These are phyloP conservation scores for Platygyra sinensis DNA, from an alignment of 64 coral and sea anemone genomes.

Conservation along the genomic window DNA sequence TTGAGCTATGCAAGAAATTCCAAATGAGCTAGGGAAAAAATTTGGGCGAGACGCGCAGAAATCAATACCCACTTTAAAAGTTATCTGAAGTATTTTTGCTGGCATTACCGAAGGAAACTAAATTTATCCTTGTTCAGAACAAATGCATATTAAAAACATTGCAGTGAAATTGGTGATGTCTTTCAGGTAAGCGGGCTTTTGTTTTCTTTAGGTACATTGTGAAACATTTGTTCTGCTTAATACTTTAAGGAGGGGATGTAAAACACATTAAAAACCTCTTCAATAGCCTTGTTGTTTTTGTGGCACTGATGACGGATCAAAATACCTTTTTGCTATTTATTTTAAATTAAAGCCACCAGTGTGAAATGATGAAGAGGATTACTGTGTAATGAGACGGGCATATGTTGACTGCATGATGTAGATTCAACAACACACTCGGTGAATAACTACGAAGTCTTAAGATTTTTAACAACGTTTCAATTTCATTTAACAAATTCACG, in stretches of 20 bases:
- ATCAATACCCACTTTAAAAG: conserved; percentile 1
- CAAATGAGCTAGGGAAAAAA: neutral
- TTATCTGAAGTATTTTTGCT: neutral
- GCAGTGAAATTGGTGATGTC: neutral
- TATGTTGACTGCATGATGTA: neutral
- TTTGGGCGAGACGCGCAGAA: conserved; percentile 16
- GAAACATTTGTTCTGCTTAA: neutral
- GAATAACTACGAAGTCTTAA: too few species aligned
- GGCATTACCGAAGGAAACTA: neutral
- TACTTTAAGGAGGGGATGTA: neutral
- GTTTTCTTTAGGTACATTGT: neutral
- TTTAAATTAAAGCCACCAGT: conserved; percentile 2
- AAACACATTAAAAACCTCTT: conserved; percentile 14
- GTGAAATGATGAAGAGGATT: neutral
- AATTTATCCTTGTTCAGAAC: neutral
- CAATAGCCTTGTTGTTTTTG: neutral
- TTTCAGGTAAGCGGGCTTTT: neutral
- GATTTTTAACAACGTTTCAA: neutral
- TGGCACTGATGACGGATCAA: neutral
- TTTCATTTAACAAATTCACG: neutral
- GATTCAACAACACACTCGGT: neutral
- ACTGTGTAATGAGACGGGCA: neutral
- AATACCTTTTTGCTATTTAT: conserved; percentile 7
- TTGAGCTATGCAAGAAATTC: conserved; percentile 16
- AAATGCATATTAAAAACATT: neutral